Percentiles rank a stretch among this genome's conserved stretches.
These are phyloP conservation scores for Stercorarius parasiticus DNA, from an alignment of 2,113 vertebrate species.

Conservation along the genomic window DNA sequence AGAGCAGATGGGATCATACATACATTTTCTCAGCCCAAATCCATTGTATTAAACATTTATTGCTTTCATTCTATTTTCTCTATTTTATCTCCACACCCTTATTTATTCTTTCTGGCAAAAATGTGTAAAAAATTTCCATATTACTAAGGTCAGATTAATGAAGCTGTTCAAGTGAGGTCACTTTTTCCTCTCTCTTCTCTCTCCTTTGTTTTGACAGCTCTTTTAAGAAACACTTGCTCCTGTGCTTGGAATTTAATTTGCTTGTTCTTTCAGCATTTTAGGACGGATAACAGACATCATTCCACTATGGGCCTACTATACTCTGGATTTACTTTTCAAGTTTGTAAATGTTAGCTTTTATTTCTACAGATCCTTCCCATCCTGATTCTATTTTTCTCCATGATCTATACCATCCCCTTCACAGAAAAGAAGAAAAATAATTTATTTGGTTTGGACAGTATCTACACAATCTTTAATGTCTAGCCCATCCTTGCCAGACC, in stretches of 20 bases:
- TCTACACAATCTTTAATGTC: background rate
- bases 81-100: background rate
- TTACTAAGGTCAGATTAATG: background rate
- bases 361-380: background rate
- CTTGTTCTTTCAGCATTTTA: background rate
- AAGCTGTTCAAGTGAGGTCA: background rate
- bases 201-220: background rate
- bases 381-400: background rate
- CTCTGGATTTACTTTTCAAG: background rate
- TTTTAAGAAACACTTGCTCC: background rate
- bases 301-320: background rate
- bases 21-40: background rate
- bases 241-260: background rate
- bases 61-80: background rate
- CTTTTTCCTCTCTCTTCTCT: background rate
- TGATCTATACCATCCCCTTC: background rate
- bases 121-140: background rate
- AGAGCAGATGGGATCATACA: background rate
- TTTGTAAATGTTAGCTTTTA: background rate
- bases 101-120: background rate
- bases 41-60: background rate
- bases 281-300: background rate
- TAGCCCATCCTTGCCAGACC: background rate
- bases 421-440: background rate
- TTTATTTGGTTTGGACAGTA: background rate